These are phyloP conservation scores for Trissoscelio sp. DNA, from an alignment of 2,888 invertebrate species.

Conservation along the genomic window DNA sequence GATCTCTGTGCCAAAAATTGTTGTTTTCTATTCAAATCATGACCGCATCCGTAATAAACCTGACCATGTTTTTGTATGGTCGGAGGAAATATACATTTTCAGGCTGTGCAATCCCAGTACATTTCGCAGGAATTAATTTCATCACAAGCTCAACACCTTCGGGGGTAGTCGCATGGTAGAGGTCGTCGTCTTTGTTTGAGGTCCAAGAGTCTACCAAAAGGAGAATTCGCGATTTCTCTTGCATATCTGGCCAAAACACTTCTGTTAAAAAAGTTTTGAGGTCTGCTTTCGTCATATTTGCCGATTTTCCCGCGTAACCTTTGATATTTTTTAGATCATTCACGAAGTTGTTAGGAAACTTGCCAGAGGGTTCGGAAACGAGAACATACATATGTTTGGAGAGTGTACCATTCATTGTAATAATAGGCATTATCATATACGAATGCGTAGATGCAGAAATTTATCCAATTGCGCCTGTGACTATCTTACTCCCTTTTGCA, in stretches of 20 bases:
- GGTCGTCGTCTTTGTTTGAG: conserved; percentile 18
- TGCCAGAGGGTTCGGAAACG: conserved; percentile 7
- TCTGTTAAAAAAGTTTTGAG: conserved; percentile 9
- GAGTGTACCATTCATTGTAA: conserved; percentile 16
- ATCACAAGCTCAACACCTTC: conserved; percentile 4
- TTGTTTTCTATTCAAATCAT: not conserved
- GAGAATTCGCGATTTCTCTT: not conserved
- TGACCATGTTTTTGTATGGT: conserved; percentile 23
- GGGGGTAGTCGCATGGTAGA: conserved; percentile 2
- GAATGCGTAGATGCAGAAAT: conserved; percentile 19
- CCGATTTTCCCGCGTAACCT: conserved; percentile 17
- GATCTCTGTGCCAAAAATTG: conserved; percentile 27
- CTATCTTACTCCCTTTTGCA: not conserved
- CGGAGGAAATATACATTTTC: conserved; percentile 21
- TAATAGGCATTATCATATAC: conserved; percentile 25
- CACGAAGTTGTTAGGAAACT: conserved; percentile 9
- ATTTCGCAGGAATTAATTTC: conserved; percentile 25
- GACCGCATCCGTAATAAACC: conserved; percentile 13
- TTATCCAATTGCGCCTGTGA: conserved; percentile 11
- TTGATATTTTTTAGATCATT: conserved; percentile 12
- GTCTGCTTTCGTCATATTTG: conserved; percentile 25
- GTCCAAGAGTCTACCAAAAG: conserved; percentile 18
- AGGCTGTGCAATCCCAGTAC: conserved; percentile 21
- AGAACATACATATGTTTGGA: conserved; percentile 7
- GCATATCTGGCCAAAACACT: conserved; percentile 16